These are phyloP conservation scores for Actias luna DNA, from an alignment of 2,888 invertebrate genomes.

Conservation along the genomic window DNA sequence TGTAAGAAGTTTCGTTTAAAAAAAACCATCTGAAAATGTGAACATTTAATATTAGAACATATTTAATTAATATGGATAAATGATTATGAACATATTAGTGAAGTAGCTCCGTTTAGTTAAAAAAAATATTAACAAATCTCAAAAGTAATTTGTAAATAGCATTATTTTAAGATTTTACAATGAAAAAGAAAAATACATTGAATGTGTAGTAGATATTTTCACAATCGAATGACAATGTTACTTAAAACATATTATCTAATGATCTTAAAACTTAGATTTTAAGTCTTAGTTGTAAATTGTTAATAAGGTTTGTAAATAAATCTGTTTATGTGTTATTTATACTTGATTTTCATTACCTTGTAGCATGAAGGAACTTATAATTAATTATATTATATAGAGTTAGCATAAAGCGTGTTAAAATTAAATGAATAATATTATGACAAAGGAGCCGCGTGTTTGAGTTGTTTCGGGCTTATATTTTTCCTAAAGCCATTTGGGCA, in stretches of 20 bases:
- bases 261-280: slow-evolving; percentile 18
- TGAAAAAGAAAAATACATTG: background rate
- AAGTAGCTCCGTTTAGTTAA: background rate
- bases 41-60: no score
- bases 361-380: background rate
- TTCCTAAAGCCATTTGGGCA: no score
- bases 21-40: no score
- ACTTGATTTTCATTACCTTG: slow-evolving; percentile 38
- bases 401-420: no score
- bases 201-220: background rate
- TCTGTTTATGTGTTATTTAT: slow-evolving; percentile 65
- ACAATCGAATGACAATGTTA: background rate
- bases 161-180: background rate
- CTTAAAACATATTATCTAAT: slow-evolving; percentile 13
- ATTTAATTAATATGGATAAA: no score
- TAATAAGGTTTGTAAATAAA: slow-evolving; percentile 72
- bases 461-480: no score
- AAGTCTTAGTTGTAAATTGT: slow-evolving; percentile 47
- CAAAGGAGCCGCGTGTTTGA: no score
- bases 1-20: no score
- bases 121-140: background rate
- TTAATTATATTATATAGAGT: background rate
- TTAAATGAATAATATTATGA: no score
- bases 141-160: background rate
- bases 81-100: background rate